Conservation (phyloP, 2,113 vertebrate species). For the Chionomys nivalis region DNA sequence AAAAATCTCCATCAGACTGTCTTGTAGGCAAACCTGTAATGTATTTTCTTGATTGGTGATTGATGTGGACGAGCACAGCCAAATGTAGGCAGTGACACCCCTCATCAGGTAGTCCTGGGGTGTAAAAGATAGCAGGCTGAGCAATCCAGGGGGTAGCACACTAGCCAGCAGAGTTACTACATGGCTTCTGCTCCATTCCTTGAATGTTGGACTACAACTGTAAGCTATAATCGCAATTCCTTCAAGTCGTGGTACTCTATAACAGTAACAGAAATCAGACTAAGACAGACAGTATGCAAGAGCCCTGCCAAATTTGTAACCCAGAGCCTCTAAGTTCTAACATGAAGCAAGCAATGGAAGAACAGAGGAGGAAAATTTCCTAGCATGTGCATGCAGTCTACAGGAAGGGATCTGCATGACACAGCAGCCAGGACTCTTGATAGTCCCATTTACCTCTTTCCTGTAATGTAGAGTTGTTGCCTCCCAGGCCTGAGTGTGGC, state of each 20-base stretch:
- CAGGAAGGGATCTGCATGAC: no score
- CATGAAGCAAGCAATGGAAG: not conserved
- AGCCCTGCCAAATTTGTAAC: no score
- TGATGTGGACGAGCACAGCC: not conserved
- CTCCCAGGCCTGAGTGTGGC: rapidly evolving
- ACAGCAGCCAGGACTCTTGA: not conserved
- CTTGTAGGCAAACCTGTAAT: not conserved
- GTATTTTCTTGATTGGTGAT: not conserved
- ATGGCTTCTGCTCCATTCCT: not conserved
- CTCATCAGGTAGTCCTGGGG: not conserved
- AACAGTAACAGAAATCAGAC: not conserved
- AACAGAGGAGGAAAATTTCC: not conserved
- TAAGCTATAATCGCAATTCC: not conserved
- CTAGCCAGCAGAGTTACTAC: not conserved
- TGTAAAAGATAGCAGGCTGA: not conserved
- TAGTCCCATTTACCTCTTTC: not conserved
- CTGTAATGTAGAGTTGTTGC: not conserved
- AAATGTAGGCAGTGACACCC: not conserved
- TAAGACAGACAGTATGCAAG: not conserved
- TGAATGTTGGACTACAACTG: not conserved
- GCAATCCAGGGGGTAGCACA: not conserved
- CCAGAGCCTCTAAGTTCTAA: not conserved
- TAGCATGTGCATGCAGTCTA: rapidly evolving
- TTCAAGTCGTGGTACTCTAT: not conserved
- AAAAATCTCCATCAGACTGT: not conserved